A percentile compares a stretch with the other conserved stretches of the same genome.
phyloP scores from a whole-genome alignment of 2,113 vertebrate species.

The Pterophyllum scalare region DNA sequence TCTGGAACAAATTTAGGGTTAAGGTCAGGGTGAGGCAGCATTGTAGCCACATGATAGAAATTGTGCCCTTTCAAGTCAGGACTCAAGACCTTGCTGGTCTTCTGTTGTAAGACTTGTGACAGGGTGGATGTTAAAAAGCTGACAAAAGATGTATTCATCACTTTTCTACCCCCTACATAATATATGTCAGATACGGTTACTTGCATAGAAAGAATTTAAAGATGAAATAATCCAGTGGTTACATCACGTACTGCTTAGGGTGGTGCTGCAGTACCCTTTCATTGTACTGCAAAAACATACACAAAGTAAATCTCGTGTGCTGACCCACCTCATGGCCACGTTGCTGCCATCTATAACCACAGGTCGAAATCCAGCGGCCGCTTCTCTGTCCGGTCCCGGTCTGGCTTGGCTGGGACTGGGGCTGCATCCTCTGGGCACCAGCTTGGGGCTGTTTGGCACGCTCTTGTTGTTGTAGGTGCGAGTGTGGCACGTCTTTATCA shows the following conservation, averaged over 20 bases:
- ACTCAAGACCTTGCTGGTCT: no score
- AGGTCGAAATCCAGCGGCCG: conserved; percentile 72
- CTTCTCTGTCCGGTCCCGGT: conserved; percentile 32
- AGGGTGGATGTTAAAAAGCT: neutral
- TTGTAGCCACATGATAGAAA: no score
- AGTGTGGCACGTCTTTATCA: conserved; percentile 87
- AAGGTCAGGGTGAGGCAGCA: neutral
- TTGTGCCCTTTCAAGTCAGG: neutral
- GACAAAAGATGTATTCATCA: neutral
- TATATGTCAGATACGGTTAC: neutral
- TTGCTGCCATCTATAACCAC: conserved; percentile 95
- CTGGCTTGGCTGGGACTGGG: conserved; percentile 19
- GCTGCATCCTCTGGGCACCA: conserved; percentile 82
- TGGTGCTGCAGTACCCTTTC: neutral
- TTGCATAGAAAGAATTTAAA: neutral
- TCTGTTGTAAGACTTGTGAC: no score
- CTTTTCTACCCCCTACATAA: neutral
- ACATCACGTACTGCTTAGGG: neutral
- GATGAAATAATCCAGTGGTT: neutral
- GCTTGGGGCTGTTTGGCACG: conserved; percentile 49
- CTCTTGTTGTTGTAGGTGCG: conserved; percentile 62
- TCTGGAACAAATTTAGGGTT: neutral
- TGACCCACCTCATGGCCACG: conserved; percentile 91
- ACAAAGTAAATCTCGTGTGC: neutral
- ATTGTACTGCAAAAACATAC: neutral